Base-by-base conservation (phyloP, 1,140 invertebrate species). In the Heterodera carotae region DNA sequence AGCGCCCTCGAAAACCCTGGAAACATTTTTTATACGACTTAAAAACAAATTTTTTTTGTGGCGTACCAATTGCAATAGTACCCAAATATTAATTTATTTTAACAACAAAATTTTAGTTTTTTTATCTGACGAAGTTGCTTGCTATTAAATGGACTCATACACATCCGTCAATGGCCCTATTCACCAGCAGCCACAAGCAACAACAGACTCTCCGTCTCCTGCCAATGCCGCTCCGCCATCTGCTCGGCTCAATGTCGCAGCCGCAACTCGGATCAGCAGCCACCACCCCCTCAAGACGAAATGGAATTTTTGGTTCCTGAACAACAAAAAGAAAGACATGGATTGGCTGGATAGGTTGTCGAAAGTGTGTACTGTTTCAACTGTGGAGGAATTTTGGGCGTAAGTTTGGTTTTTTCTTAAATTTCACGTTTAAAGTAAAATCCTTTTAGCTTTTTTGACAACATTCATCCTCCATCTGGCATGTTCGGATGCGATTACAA, bases 311-410 rank as follows among this genome's bases (percentile, higher is more conserved):
- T 99, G 96, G 96, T 99, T 95, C 89, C 97, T 93, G 87, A 96
- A 97, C 88, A 93, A 93, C 86, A 94, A 97, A 89, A 53, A 74
- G 33, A 92, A 93, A 84, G 91, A 90, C 76, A 93, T 94, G 87
- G 86, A 90, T 60, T 99, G 96, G 97, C 93, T 95, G 88, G 93
- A 96, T 80, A 95, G 95, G 89, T 92, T 96, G 80, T 92, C 94
- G 84, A 92, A 96, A 89, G 93, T 99, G 33, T 94, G 93, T 62
- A 93, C 92, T 77, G 96, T 99, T 89, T 92, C 94, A 87, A 97
- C 94, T 34, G 95, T 97, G 34, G 96, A 99, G 91, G 96, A 98
- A 89, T 99, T 99, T 88, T 99, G 97, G 97, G 94, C 93, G 94
- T 95, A 91, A 90, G 88, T 88, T 76, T 84, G 53, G 31, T 71